Percentiles rank a stretch among this genome's conserved stretches.
phyloP scores from a whole-genome alignment of 1,140 invertebrate genomes.

The Drosophila bifasciata region DNA sequence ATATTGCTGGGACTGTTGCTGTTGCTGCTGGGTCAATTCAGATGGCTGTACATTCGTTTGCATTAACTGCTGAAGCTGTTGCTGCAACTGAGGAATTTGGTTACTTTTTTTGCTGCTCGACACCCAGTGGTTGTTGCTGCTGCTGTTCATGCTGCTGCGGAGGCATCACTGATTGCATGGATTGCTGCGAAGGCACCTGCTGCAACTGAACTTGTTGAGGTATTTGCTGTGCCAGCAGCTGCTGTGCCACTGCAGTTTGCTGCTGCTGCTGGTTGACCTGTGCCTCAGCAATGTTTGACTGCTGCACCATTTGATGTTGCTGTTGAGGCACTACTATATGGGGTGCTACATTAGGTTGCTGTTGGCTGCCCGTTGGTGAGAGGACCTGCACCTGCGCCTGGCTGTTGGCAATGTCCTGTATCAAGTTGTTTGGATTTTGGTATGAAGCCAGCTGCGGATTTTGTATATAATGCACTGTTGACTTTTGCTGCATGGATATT shows the following conservation, averaged over 20 bases:
- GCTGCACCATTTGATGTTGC: constrained; percentile 3
- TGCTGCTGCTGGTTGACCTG: constrained; percentile 43
- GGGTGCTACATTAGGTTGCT: constrained; percentile 31
- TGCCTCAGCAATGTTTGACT: too few relatives aligned
- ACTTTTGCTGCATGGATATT: constrained; percentile 65
- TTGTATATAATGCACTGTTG: constrained; percentile 72
- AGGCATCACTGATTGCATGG: constrained; percentile 24
- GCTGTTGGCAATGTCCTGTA: constrained; percentile 60
- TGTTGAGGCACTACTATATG: constrained; percentile 39
- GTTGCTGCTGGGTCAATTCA: constrained; percentile 64
- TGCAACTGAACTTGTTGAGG: constrained; percentile 55
- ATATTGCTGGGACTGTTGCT: constrained; percentile 55
- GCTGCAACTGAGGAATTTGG: constrained; percentile 76
- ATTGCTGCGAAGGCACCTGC: constrained; percentile 31
- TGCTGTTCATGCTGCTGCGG: constrained; percentile 83
- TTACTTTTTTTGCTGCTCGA: constrained; percentile 53
- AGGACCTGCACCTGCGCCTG: constrained; percentile 45
- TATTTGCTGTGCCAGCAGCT: constrained; percentile 28
- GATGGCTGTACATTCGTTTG: constrained; percentile 60
- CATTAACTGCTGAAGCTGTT: constrained; percentile 70
- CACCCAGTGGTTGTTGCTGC: constrained; percentile 68
- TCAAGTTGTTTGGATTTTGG: constrained; percentile 50
- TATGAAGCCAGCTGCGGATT: constrained; percentile 73
- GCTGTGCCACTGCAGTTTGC: constrained; percentile 2
- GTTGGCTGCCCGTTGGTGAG: constrained; percentile 63